Percentiles rank a stretch among this genome's conserved stretches.
Evolutionary conservation across 92 coral and sea anemone genomes (phyloP).

Genomic region (Zoanthus solanderi): DNA sequence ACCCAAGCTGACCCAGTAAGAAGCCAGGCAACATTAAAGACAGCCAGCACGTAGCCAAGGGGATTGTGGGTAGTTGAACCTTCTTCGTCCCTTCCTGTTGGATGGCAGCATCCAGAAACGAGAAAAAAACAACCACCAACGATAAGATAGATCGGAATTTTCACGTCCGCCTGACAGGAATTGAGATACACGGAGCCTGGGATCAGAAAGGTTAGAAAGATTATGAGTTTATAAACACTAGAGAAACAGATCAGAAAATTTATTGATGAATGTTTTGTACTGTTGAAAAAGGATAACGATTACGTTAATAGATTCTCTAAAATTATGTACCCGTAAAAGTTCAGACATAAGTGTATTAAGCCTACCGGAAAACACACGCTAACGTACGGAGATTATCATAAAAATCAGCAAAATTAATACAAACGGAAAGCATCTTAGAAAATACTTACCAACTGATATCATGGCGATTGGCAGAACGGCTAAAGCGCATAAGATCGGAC

Average conservation of each 20-base stretch:
- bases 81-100: neutral
- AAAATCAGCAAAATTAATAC: no score
- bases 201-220: neutral
- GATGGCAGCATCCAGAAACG: slow-evolving; percentile 3
- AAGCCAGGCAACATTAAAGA: slow-evolving; percentile 13
- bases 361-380: no score
- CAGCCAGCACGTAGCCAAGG: neutral
- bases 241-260: no score
- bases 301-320: no score
- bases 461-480: neutral
- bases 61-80: slow-evolving; percentile 6
- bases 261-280: no score
- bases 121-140: slow-evolving; percentile 17
- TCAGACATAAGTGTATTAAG: no score
- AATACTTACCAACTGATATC: neutral
- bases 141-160: slow-evolving; percentile 35
- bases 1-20: slow-evolving; percentile 21
- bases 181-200: slow-evolving; percentile 1
- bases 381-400: no score
- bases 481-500: neutral
- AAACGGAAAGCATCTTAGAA: neutral
- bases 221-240: no score
- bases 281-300: no score
- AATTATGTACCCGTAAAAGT: no score
- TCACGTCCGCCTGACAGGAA: neutral